phyloP scores from a whole-genome alignment of 2,113 vertebrate genomes.

The Caloenas nicobarica region DNA sequence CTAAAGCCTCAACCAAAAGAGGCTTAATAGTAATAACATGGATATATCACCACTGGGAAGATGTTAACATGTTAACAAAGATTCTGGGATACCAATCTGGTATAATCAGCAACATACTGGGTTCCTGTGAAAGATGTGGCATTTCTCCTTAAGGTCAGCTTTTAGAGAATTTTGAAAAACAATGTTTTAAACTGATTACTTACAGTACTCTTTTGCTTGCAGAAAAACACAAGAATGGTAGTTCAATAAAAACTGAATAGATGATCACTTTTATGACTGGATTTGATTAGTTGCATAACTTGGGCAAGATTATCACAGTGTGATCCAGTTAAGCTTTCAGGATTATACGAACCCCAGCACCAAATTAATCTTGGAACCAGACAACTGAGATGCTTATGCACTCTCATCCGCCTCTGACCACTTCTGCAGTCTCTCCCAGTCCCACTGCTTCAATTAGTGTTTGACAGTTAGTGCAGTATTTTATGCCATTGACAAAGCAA shows the following conservation, averaged over 20 bases:
- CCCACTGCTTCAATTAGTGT: not conserved
- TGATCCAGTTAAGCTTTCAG: slow-evolving; percentile 57
- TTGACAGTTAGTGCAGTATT: not conserved
- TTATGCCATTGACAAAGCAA: slow-evolving; percentile 2
- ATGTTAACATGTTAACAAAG: slow-evolving; percentile 45
- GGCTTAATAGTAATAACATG: slow-evolving; percentile 54
- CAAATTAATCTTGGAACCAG: slow-evolving; percentile 43
- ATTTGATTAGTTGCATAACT: slow-evolving; percentile 75
- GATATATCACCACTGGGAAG: slow-evolving; percentile 52
- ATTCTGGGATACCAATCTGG: slow-evolving; percentile 67
- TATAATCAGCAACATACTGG: slow-evolving; percentile 66
- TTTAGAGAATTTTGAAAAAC: slow-evolving; percentile 64
- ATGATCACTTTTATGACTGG: slow-evolving; percentile 53
- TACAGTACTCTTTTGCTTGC: slow-evolving; percentile 59
- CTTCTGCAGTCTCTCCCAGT: not conserved
- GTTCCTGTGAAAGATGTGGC: slow-evolving; percentile 66
- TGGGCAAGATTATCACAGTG: slow-evolving; percentile 66
- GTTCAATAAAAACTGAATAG: slow-evolving; percentile 65
- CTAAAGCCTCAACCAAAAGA: slow-evolving; percentile 65
- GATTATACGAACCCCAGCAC: slow-evolving; percentile 62
- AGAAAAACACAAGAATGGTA: slow-evolving; percentile 44
- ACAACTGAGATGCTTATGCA: not conserved
- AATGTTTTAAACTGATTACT: slow-evolving; percentile 55
- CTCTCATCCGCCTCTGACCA: not conserved
- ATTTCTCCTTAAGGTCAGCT: slow-evolving; percentile 66